phyloP scores from a whole-genome alignment of 2,888 invertebrate species.

The Drosophila meridiana region DNA sequence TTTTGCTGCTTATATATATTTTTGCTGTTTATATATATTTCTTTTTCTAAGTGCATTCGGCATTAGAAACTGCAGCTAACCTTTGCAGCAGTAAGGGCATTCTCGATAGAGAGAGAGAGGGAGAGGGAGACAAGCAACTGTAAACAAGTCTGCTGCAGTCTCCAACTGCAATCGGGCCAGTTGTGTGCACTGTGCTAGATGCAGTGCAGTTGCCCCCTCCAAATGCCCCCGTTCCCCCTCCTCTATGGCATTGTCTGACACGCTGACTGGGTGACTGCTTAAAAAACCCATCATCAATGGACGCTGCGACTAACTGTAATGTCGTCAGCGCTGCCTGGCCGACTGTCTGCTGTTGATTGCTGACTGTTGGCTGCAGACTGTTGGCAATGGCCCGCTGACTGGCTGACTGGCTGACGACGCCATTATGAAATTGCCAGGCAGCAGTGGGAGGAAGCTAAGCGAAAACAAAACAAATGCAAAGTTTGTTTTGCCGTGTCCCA shows the following conservation, averaged over 20 bases:
- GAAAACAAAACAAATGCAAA: constrained; percentile 61
- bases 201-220: constrained; percentile 29
- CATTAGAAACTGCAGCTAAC: constrained; percentile 33
- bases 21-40: background rate
- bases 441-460: constrained; percentile 25
- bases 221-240: constrained; percentile 4
- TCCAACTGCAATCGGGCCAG: constrained; percentile 63
- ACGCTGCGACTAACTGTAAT: constrained; percentile 69
- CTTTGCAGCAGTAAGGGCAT: constrained; percentile 66
- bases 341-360: constrained; percentile 24
- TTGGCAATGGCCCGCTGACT: constrained; percentile 31
- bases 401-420: constrained; percentile 63
- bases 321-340: constrained; percentile 67
- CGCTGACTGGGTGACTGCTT: constrained; percentile 53
- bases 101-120: constrained; percentile 19
- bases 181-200: constrained; percentile 60
- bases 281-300: constrained; percentile 58
- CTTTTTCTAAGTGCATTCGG: constrained; percentile 22
- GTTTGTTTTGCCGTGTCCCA: constrained; percentile 64
- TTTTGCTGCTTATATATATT: background rate
- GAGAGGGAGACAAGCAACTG: constrained; percentile 31
- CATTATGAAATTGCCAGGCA: constrained; percentile 72
- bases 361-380: constrained; percentile 14
- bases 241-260: constrained; percentile 31
- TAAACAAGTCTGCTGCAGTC: constrained; percentile 30